Evolutionary conservation across 2,113 vertebrate genomes (phyloP).

Genomic region (Caranx ignobilis): DNA sequence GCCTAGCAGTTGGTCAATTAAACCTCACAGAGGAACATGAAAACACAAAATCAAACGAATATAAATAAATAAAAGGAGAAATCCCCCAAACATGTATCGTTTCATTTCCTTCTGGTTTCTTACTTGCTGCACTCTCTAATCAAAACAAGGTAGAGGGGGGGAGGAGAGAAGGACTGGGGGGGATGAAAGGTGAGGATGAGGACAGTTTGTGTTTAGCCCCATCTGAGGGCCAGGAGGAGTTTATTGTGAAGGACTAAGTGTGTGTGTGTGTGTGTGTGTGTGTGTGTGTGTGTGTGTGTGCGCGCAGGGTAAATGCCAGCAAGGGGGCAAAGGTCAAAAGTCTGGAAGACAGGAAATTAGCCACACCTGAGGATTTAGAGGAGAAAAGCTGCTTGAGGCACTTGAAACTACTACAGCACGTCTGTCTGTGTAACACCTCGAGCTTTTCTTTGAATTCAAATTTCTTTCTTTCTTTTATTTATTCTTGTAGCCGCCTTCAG

Average conservation of each 20-base stretch:
- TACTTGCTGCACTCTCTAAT: constrained; percentile 33
- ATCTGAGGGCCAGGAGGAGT: constrained; percentile 33
- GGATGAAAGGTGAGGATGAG: constrained; percentile 59
- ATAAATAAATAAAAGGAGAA: constrained; percentile 7
- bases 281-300: constrained; percentile 31
- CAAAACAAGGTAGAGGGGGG: constrained; percentile 31
- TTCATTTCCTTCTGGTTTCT: constrained; percentile 42
- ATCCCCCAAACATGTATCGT: constrained; percentile 46
- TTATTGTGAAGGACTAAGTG: constrained; percentile 7
- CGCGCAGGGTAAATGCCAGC: constrained; percentile 23
- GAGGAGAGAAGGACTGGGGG: constrained; percentile 4
- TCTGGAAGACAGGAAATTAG: constrained; percentile 74
- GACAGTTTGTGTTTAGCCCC: constrained; percentile 57
- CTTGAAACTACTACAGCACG: neutral
- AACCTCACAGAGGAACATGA: constrained; percentile 50
- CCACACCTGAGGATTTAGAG: constrained; percentile 73
- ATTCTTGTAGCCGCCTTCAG: constrained; percentile 8
- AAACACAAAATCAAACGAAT: constrained; percentile 39
- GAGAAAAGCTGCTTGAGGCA: constrained; percentile 29
- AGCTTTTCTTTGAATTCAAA: neutral
- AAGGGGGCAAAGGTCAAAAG: constrained; percentile 64
- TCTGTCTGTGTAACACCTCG: neutral
- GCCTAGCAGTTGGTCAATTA: neutral
- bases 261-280: constrained; percentile 17
- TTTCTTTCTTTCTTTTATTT: neutral